phyloP scores from a whole-genome alignment of 2,113 vertebrate species.

The Coryphaenoides rupestris region DNA sequence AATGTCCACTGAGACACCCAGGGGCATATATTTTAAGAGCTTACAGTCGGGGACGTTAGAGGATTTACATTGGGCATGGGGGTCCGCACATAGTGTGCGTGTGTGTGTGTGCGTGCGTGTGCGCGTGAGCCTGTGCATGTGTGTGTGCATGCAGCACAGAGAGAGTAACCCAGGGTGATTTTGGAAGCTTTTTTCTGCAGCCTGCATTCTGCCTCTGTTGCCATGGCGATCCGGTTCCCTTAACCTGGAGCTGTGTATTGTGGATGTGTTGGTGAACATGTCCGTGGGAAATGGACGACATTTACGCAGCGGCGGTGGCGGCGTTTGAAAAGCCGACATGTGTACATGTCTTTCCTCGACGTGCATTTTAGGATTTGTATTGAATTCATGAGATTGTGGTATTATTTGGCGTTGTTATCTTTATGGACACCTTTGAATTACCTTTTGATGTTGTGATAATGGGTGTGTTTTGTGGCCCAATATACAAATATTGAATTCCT shows the following conservation, averaged over 20 bases:
- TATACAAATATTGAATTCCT: not conserved
- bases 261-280: constrained; percentile 12
- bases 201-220: constrained; percentile 66
- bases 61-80: constrained; percentile 13
- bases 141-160: constrained; percentile 16
- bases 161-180: constrained; percentile 32
- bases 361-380: too few species aligned
- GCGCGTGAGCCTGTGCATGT: not conserved
- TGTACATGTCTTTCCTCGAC: too few species aligned
- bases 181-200: constrained; percentile 42
- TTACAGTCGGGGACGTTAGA: constrained; percentile 17
- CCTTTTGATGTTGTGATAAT: not conserved
- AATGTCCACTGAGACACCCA: not conserved
- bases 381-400: too few species aligned
- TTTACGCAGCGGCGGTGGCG: too few species aligned
- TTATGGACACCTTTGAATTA: not conserved
- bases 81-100: too few species aligned
- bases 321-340: too few species aligned
- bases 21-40: not conserved
- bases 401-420: too few species aligned
- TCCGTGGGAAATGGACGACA: too few species aligned
- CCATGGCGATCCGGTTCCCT: constrained; percentile 64
- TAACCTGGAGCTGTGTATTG: constrained; percentile 52
- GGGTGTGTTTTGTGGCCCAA: not conserved
- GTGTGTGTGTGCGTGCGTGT: too few species aligned